Evolutionary conservation across 2,113 vertebrate species (phyloP).

Genomic region (Lepus americanus): DNA sequence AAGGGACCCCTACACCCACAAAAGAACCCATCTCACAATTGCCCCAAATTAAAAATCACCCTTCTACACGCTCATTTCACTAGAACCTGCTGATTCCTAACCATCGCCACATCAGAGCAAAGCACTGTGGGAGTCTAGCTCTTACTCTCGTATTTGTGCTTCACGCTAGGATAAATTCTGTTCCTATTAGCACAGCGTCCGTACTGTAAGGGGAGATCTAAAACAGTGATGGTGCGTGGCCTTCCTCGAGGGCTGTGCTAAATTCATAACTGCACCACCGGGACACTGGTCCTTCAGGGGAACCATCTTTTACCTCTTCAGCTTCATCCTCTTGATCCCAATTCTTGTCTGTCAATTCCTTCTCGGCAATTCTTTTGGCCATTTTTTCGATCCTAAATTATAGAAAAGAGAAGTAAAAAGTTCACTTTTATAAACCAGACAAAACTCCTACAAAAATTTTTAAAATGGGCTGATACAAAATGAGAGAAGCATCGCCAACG

Average conservation of each 20-base stretch:
- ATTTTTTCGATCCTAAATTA: conserved; percentile 86
- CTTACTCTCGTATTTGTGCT: neutral
- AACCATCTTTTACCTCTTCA: conserved; percentile 91
- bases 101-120: neutral
- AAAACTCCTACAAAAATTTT: neutral
- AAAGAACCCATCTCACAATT: rapidly evolving
- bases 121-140: neutral
- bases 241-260: rapidly evolving
- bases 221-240: too few relatives aligned
- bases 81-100: neutral
- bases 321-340: conserved; percentile 99
- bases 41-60: neutral
- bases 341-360: conserved; percentile 97
- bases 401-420: neutral
- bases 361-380: conserved; percentile 98
- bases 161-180: neutral
- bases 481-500: neutral
- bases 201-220: neutral
- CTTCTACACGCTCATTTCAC: neutral
- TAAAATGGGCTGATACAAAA: neutral
- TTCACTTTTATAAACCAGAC: neutral
- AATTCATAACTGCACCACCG: neutral
- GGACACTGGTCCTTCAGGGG: neutral
- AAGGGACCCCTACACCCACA: neutral
- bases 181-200: neutral